Conservation (phyloP, 2,113 vertebrate genomes). For the Ptychochromis oligacanthus region DNA sequence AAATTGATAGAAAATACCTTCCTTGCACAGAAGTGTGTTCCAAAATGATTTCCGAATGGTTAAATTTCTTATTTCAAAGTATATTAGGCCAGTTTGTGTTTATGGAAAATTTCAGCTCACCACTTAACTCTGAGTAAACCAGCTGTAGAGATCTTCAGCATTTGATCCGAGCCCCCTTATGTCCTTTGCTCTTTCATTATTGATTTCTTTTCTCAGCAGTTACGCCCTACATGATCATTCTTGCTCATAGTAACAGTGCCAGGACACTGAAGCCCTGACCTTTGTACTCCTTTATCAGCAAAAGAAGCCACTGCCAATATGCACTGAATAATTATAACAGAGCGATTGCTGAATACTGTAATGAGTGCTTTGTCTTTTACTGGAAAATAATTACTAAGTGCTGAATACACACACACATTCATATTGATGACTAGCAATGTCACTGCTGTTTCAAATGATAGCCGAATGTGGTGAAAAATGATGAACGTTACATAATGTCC, state of each 20-base stretch:
- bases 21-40: neutral
- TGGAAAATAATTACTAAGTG: neutral
- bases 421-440: neutral
- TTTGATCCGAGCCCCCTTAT: neutral
- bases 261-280: conserved; percentile 18
- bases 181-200: conserved; percentile 13
- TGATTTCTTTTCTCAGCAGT: conserved; percentile 28
- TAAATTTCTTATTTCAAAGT: neutral
- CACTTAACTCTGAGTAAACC: conserved; percentile 22
- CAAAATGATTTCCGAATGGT: neutral
- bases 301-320: neutral
- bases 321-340: neutral
- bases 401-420: neutral
- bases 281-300: conserved; percentile 22
- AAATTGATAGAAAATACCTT: neutral
- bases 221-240: conserved; percentile 3
- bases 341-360: neutral
- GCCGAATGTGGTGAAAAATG: neutral
- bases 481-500: too few relatives aligned
- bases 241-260: neutral
- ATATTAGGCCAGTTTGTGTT: neutral
- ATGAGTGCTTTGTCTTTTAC: neutral
- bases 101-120: conserved; percentile 3
- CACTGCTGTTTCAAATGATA: neutral
- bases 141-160: neutral